These are phyloP conservation scores for Thymelicus sylvestris DNA, from an alignment of 2,888 invertebrate species.

Conservation along the genomic window DNA sequence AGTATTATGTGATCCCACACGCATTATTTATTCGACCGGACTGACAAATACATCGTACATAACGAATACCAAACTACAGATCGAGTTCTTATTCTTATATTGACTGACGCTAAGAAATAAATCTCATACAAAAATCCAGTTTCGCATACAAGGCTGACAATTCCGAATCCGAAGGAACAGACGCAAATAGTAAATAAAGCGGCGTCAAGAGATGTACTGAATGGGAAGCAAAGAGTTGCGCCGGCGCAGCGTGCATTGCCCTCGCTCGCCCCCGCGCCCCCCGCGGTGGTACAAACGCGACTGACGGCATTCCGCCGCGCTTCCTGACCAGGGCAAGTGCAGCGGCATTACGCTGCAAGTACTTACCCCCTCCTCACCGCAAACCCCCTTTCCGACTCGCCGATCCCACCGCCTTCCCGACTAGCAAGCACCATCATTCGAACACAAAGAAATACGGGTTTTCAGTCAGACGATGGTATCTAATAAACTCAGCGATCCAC, in stretches of 20 bases:
- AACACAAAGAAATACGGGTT: constrained; percentile 59
- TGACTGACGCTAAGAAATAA: neutral
- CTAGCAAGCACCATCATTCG: constrained; percentile 44
- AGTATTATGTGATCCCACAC: too few relatives aligned
- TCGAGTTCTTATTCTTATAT: neutral
- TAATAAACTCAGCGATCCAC: constrained; percentile 57
- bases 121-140: constrained; percentile 13
- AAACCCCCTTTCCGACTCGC: constrained; percentile 52
- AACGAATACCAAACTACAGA: neutral
- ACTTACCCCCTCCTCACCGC: constrained; percentile 57
- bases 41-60: neutral
- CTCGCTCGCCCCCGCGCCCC: constrained; percentile 56
- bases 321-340: constrained; percentile 84
- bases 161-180: constrained; percentile 38
- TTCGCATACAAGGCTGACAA: constrained; percentile 34
- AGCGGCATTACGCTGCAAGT: constrained; percentile 79
- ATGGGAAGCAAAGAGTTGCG: constrained; percentile 72
- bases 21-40: too few relatives aligned
- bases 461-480: constrained; percentile 56
- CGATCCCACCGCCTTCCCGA: constrained; percentile 46
- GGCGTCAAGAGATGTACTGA: constrained; percentile 66
- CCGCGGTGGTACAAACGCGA: constrained; percentile 72
- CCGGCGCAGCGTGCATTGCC: constrained; percentile 78
- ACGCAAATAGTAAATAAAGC: constrained; percentile 68
- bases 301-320: constrained; percentile 84